Evolutionary conservation across 2,888 invertebrate species (phyloP), one percentile per base, ranked within the genome.

Genomic region (Epsilonema sp.): DNA sequence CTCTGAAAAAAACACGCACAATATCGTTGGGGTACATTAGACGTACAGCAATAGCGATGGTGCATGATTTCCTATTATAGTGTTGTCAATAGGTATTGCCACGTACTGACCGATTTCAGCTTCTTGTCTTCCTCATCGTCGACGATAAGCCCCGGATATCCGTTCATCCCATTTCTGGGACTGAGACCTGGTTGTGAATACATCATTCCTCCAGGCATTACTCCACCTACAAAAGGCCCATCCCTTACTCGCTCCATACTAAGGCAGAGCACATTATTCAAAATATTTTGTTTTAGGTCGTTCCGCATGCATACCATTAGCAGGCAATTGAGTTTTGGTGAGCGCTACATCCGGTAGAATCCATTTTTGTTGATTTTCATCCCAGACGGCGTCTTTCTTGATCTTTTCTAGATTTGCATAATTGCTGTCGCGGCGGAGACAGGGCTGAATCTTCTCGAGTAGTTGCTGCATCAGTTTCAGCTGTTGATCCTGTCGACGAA

Each of bases 301-400:
- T n/a, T n/a, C n/a, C n/a, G n/a, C n/a, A n/a, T n/a, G n/a, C n/a
- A n/a, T n/a, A n/a, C 74, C 21, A 77, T 76, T 4, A n/a, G n/a
- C n/a, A n/a, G 82, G 82, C 44, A 82, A 67, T 59, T 77, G 77
- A 1, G 78, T 77, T 50, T 76, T 71, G 26, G 74, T 72, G 38
- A 77, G 69, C 4, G 72, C 64, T 44, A 79, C 60, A 51, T 79
- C 78, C 0, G 82, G 82, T 46, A 83, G 61, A 58, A 73, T 72
- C 77, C 79, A 82, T 45, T 71, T 70, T 56, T 77, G 75, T 1
- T 73, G 67, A 48, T 82, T 80, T 49, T 82, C 82, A 58, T 78
- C 76, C 81, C 81, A 83, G 40, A 73, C 61, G 0, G 79, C 75
- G 51, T 77, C 74, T 44, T 73, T 69, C 61, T 78, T 77, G 23